Percentiles rank a stretch among this genome's conserved stretches.
Conservation (phyloP, 2,113 vertebrate genomes). For the Pandion haliaetus region DNA sequence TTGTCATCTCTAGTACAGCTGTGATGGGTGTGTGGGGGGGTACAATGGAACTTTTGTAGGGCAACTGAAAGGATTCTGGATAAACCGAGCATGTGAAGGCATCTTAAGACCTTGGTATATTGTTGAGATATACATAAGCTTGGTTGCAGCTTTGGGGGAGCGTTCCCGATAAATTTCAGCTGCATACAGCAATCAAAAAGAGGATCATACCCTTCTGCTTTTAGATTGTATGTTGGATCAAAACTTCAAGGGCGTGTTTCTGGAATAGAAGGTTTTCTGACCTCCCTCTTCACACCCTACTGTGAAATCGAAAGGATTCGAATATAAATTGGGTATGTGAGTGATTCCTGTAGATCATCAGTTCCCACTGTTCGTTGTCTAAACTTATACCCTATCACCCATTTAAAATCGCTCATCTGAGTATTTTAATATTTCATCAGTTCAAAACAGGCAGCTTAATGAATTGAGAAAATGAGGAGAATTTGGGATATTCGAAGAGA, state of each 20-base stretch:
- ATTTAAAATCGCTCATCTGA: background rate
- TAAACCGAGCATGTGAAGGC: background rate
- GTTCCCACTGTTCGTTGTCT: background rate
- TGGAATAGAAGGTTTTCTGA: background rate
- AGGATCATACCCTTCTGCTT: background rate
- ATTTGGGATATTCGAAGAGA: background rate
- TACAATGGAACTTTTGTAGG: background rate
- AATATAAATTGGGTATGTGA: background rate
- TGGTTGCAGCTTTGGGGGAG: background rate
- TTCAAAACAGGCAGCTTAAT: background rate
- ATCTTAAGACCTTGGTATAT: background rate
- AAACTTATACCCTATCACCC: background rate
- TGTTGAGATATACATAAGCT: background rate
- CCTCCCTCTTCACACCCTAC: background rate
- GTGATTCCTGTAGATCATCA: background rate
- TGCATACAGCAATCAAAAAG: accelerated
- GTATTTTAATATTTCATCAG: background rate
- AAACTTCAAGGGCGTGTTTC: background rate
- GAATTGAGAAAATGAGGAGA: background rate
- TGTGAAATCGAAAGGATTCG: background rate
- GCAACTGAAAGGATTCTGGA: background rate
- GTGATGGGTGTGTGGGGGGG: too few relatives aligned
- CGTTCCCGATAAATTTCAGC: background rate
- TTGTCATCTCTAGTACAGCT: background rate
- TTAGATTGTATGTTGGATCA: background rate